Percentiles rank a stretch among this genome's conserved stretches.
phyloP scores from a whole-genome alignment of 2,113 vertebrate species.

The Ochotona princeps region DNA sequence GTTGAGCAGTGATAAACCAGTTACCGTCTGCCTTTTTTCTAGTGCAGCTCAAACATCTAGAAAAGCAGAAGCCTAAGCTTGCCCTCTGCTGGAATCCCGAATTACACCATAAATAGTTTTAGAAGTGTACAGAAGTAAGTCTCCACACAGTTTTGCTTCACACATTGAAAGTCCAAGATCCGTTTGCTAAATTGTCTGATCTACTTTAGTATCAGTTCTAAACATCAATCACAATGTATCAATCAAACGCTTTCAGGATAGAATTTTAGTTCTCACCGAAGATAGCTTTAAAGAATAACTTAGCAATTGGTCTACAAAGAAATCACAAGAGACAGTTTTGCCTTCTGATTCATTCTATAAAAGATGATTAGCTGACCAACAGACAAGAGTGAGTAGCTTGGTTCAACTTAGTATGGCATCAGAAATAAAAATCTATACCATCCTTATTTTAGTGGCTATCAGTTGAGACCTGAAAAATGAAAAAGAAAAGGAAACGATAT shows the following conservation, averaged over 20 bases:
- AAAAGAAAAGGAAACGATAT: fast-evolving
- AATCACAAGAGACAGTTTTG: fast-evolving
- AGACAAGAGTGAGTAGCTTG: fast-evolving
- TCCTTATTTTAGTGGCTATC: fast-evolving
- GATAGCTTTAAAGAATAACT: too few species aligned
- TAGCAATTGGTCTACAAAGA: too few species aligned
- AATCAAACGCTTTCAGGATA: not conserved
- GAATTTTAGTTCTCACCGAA: not conserved
- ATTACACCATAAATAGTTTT: slow-evolving; percentile 67
- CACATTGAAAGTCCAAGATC: not conserved
- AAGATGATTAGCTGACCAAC: not conserved
- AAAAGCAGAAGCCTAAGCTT: slow-evolving; percentile 82
- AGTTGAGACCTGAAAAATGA: not conserved
- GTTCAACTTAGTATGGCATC: not conserved
- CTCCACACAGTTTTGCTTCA: not conserved
- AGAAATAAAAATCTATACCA: not conserved
- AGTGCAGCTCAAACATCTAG: not conserved
- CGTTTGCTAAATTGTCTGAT: not conserved
- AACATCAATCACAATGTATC: not conserved
- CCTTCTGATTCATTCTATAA: not conserved
- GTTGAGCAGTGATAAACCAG: not conserved
- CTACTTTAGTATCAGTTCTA: not conserved
- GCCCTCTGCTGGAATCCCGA: slow-evolving; percentile 87
- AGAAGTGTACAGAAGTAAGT: not conserved
- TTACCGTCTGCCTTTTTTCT: not conserved